These are phyloP conservation scores for Actinia equina DNA, from an alignment of 64 coral and sea anemone genomes.

Conservation along the genomic window DNA sequence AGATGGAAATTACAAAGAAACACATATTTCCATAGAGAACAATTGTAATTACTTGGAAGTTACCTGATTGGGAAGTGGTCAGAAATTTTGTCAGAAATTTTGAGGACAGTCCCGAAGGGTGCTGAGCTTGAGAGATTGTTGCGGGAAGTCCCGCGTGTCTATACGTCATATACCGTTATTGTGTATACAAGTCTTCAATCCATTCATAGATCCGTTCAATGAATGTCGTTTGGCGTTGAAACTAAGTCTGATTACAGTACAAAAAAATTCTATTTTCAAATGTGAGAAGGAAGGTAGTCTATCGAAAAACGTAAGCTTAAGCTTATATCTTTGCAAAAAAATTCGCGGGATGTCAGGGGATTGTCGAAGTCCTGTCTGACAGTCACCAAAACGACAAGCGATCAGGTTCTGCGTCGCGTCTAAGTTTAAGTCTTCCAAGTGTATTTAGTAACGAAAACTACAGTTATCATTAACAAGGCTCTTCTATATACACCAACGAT, in stretches of 20 bases:
- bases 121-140: background rate
- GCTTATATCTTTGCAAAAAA: background rate
- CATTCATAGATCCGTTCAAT: background rate
- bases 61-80: too few relatives aligned
- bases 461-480: background rate
- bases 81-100: too few relatives aligned
- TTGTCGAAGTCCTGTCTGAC: background rate
- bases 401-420: background rate
- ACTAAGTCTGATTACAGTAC: background rate
- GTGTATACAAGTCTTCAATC: background rate
- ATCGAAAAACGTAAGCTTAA: background rate
- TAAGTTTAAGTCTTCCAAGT: background rate
- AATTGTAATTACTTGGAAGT: too few relatives aligned
- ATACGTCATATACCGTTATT: background rate
- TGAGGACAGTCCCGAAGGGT: too few relatives aligned
- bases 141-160: background rate
- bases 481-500: background rate
- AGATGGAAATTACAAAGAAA: too few relatives aligned
- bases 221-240: background rate
- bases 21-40: too few relatives aligned
- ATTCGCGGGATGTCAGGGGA: background rate
- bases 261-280: background rate
- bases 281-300: background rate
- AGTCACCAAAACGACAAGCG: background rate
- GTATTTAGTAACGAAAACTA: background rate